phyloP scores from a whole-genome alignment of 2,113 vertebrate genomes.

The Prochilodus magdalenae region DNA sequence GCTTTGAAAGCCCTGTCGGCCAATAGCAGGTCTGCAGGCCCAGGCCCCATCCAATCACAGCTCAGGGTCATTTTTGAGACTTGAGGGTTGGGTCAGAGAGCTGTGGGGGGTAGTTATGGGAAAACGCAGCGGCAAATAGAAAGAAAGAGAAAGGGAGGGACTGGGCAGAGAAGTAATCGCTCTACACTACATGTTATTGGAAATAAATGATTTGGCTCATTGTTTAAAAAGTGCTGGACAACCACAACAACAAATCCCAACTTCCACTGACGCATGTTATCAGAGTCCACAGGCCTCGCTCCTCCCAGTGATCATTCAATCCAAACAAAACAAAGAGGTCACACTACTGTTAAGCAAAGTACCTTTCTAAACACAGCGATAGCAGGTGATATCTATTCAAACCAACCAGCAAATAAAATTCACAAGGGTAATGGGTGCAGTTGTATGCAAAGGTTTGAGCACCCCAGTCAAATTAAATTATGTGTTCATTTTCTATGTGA shows the following conservation, averaged over 20 bases:
- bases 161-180: neutral
- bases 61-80: constrained; percentile 36
- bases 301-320: neutral
- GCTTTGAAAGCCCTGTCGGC: constrained; percentile 46
- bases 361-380: neutral
- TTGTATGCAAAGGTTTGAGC: too few relatives aligned
- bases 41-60: constrained; percentile 53
- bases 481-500: too few relatives aligned
- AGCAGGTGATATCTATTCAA: neutral
- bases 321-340: neutral
- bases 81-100: constrained; percentile 37
- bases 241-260: neutral
- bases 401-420: neutral
- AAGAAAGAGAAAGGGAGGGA: constrained; percentile 15
- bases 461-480: too few relatives aligned
- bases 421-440: neutral
- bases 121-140: constrained; percentile 1
- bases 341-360: neutral
- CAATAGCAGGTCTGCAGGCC: constrained; percentile 46
- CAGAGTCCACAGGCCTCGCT: neutral
- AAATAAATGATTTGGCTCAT: too few relatives aligned
- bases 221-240: neutral
- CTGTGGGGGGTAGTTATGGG: constrained; percentile 38
- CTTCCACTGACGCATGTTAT: neutral
- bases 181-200: neutral